A percentile compares a stretch with the other conserved stretches of the same genome.
Evolutionary conservation across 2,888 invertebrate species (phyloP).

Genomic region (Adelphocoris suturalis): DNA sequence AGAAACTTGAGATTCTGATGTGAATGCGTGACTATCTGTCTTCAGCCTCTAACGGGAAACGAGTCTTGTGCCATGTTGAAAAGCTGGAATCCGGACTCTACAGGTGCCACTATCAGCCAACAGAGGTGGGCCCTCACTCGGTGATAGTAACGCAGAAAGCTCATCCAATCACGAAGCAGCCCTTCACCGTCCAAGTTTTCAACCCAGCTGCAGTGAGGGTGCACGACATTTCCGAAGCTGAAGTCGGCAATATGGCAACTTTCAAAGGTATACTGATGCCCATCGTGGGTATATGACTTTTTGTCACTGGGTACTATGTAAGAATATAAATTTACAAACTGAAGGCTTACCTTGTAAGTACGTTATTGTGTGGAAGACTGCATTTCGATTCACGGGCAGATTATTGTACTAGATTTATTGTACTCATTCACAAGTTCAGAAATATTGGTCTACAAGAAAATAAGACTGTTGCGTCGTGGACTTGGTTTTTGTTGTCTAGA

Average conservation of each 20-base stretch:
- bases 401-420: too few species aligned
- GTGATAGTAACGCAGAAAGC: constrained; percentile 84
- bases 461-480: too few species aligned
- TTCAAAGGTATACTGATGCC: constrained; percentile 82
- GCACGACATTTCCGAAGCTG: constrained; percentile 87
- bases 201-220: constrained; percentile 88
- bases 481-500: too few species aligned
- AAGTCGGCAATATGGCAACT: constrained; percentile 90
- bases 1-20: not conserved
- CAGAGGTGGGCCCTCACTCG: constrained; percentile 86
- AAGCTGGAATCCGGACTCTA: constrained; percentile 85
- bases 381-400: too few species aligned
- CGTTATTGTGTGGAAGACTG: too few species aligned
- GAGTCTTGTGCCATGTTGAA: constrained; percentile 81
- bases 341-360: too few species aligned
- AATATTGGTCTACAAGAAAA: too few species aligned
- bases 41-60: constrained; percentile 80
- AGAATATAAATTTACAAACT: too few species aligned
- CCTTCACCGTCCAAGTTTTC: constrained; percentile 87
- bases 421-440: too few species aligned
- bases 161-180: constrained; percentile 83
- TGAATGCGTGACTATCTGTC: not conserved
- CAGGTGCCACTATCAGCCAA: constrained; percentile 88
- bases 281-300: too few species aligned
- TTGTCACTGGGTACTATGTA: too few species aligned